phyloP scores from a whole-genome alignment of 2,797 vertebrate species.

The Urocyon cinereoargenteus region DNA sequence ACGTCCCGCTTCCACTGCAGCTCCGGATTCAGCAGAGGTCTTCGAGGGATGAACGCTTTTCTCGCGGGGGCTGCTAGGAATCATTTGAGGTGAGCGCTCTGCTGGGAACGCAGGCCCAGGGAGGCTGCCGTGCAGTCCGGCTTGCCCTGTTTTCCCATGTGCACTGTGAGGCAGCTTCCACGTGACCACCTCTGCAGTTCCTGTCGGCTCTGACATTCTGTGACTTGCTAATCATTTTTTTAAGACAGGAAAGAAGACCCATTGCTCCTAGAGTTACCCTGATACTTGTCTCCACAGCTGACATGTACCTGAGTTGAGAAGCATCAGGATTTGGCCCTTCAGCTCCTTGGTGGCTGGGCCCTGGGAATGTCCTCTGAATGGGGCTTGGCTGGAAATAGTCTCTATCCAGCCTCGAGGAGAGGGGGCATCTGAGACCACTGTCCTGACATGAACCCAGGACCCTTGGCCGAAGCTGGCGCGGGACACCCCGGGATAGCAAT shows the following conservation, averaged over 20 bases:
- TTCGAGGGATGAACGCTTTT: background rate
- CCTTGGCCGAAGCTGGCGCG: background rate
- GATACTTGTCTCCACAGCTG: background rate
- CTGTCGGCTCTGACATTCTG: background rate
- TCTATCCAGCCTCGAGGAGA: background rate
- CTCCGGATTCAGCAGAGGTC: background rate
- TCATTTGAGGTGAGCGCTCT: background rate
- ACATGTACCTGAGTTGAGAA: background rate
- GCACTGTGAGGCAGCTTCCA: background rate
- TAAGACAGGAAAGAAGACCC: background rate
- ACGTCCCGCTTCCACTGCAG: background rate
- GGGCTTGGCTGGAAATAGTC: background rate
- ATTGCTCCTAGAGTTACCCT: background rate
- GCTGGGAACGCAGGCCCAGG: background rate
- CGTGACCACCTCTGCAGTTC: background rate
- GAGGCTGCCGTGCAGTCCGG: background rate
- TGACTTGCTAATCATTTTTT: background rate
- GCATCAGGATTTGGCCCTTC: background rate
- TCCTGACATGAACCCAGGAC: background rate
- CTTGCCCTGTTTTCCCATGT: background rate
- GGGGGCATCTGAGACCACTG: background rate
- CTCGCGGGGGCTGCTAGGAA: background rate
- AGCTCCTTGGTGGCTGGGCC: background rate
- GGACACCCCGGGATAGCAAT: background rate
- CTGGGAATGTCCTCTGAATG: background rate